These are phyloP conservation scores for Drosophila prolongata DNA, from an alignment of 2,888 invertebrate genomes.

Conservation along the genomic window DNA sequence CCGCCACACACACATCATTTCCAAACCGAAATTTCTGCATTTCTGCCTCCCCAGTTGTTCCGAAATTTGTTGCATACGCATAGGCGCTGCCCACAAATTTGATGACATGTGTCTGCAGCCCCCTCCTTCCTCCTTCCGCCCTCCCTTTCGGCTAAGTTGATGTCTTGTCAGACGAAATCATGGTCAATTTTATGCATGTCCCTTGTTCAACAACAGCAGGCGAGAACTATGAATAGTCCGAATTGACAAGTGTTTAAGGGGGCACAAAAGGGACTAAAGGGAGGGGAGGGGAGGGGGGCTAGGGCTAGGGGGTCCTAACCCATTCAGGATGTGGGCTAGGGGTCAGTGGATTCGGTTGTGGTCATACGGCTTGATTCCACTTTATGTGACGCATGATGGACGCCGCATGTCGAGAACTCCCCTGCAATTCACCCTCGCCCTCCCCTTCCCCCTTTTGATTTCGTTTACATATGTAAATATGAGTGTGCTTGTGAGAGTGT, in stretches of 20 bases:
- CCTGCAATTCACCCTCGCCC: not conserved
- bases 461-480: slow-evolving; percentile 43
- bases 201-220: slow-evolving; percentile 52
- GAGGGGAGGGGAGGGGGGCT: not conserved
- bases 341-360: slow-evolving; percentile 10
- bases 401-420: slow-evolving; percentile 10
- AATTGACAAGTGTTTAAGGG: slow-evolving; percentile 61
- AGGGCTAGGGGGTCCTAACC: too few species aligned
- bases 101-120: slow-evolving; percentile 36
- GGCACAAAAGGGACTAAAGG: not conserved
- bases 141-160: slow-evolving; percentile 7
- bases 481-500: not conserved
- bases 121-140: not conserved
- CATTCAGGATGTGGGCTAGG: slow-evolving; percentile 12
- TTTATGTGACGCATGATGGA: slow-evolving; percentile 12
- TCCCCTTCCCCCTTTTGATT: slow-evolving; percentile 14
- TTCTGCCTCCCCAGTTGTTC: not conserved
- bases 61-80: slow-evolving; percentile 57
- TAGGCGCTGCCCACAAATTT: slow-evolving; percentile 50
- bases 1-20: not conserved
- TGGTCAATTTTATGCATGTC: slow-evolving; percentile 65
- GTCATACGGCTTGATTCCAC: slow-evolving; percentile 7
- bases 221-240: slow-evolving; percentile 50
- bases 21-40: slow-evolving; percentile 3
- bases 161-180: slow-evolving; percentile 47